Evolutionary conservation across 2,888 invertebrate genomes (phyloP).

Genomic region (Orchesellides sinensis): DNA sequence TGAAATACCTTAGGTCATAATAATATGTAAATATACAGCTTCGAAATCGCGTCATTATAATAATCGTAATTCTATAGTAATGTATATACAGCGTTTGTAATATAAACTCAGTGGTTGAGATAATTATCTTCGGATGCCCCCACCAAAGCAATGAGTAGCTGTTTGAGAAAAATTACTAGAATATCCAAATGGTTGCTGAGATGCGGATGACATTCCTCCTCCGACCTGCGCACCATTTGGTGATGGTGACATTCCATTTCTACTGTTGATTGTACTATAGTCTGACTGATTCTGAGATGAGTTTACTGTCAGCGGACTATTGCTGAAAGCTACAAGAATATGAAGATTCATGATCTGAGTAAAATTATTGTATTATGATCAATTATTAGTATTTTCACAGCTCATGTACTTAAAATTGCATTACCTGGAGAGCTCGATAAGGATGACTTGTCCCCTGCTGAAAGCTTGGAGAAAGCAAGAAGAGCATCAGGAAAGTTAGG

Average conservation of each 20-base stretch:
- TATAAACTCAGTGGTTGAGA: slow-evolving; percentile 14
- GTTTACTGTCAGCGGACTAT: slow-evolving; percentile 41
- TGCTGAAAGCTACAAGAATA: slow-evolving; percentile 41
- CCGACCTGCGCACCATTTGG: slow-evolving; percentile 3
- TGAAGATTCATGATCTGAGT: too few species aligned
- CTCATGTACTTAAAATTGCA: neutral
- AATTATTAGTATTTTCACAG: neutral
- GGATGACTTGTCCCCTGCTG: slow-evolving; percentile 80
- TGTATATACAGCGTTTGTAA: too few species aligned
- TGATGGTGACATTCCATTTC: slow-evolving; percentile 28
- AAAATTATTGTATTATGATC: neutral
- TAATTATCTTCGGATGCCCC: slow-evolving; percentile 49
- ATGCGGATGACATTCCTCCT: slow-evolving; percentile 29
- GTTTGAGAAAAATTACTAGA: slow-evolving; percentile 42
- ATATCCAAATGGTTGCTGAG: slow-evolving; percentile 52
- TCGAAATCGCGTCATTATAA: too few species aligned
- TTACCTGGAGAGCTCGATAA: slow-evolving; percentile 57
- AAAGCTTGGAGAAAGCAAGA: slow-evolving; percentile 91
- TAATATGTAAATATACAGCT: too few species aligned
- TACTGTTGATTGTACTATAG: slow-evolving; percentile 52
- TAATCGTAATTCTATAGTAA: too few species aligned
- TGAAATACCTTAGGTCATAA: too few species aligned
- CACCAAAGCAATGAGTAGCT: slow-evolving; percentile 51
- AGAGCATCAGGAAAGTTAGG: slow-evolving; percentile 95
- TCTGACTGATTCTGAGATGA: slow-evolving; percentile 45